These are phyloP conservation scores for Rattus norvegicus DNA, from an alignment of 2,113 vertebrate species.

Conservation along the genomic window GRCr8 NC_086029.1:24631501-24632000, in stretches of 20 bases:
- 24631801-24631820: too few species aligned
- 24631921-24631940: neutral
- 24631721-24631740: neutral
- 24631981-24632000: neutral
- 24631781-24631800: neutral
- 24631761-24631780: neutral
- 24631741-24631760: neutral
- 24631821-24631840: neutral
- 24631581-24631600: neutral
- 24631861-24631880: neutral
- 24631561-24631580: neutral
- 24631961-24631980: neutral
- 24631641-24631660: neutral
- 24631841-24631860: neutral
- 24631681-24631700: neutral
- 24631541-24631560: neutral
- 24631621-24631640: neutral
- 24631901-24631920: neutral
- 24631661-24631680: neutral
- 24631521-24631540: neutral
- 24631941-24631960: neutral
- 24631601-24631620: neutral
- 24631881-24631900: neutral
- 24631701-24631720: neutral
- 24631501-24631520: neutral